These are phyloP conservation scores for Phania funesta DNA, from an alignment of 2,888 invertebrate species.

Conservation along the genomic window DNA sequence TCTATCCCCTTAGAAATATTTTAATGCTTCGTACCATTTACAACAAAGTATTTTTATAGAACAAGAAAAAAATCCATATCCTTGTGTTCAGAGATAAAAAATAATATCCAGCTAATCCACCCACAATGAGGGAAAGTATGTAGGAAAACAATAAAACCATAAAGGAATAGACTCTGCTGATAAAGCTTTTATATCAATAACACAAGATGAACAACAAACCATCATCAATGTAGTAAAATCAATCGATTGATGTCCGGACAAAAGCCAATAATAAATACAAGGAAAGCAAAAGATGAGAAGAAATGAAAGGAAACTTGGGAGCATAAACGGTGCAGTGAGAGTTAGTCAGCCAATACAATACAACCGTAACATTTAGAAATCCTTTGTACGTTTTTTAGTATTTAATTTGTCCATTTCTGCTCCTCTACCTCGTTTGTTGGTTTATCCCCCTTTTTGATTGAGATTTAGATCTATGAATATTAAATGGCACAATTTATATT, in stretches of 20 bases:
- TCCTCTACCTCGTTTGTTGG: slow-evolving; percentile 24
- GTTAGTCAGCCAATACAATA: slow-evolving; percentile 24
- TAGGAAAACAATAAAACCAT: slow-evolving; percentile 29
- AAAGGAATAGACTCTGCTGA: slow-evolving; percentile 53
- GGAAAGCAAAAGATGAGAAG: not conserved
- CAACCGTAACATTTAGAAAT: slow-evolving; percentile 42
- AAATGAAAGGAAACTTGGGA: not conserved
- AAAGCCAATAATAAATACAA: slow-evolving; percentile 55
- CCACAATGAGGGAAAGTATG: slow-evolving; percentile 59
- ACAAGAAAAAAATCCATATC: slow-evolving; percentile 4
- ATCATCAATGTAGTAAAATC: slow-evolving; percentile 43
- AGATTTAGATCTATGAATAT: slow-evolving; percentile 54
- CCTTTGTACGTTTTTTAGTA: slow-evolving; percentile 45
- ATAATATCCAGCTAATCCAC: slow-evolving; percentile 65
- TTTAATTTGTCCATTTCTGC: slow-evolving; percentile 22
- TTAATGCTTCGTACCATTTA: not conserved
- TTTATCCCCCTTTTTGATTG: slow-evolving; percentile 41
- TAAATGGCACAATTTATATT: slow-evolving; percentile 31
- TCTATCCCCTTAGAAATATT: not conserved
- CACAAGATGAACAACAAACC: slow-evolving; percentile 43
- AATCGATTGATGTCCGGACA: slow-evolving; percentile 62
- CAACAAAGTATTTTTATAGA: slow-evolving; percentile 28
- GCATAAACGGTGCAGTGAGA: slow-evolving; percentile 47
- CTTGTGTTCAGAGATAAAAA: slow-evolving; percentile 44
- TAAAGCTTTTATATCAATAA: slow-evolving; percentile 66